phyloP scores from a whole-genome alignment of 2,888 invertebrate genomes.

The Phortica magna region DNA sequence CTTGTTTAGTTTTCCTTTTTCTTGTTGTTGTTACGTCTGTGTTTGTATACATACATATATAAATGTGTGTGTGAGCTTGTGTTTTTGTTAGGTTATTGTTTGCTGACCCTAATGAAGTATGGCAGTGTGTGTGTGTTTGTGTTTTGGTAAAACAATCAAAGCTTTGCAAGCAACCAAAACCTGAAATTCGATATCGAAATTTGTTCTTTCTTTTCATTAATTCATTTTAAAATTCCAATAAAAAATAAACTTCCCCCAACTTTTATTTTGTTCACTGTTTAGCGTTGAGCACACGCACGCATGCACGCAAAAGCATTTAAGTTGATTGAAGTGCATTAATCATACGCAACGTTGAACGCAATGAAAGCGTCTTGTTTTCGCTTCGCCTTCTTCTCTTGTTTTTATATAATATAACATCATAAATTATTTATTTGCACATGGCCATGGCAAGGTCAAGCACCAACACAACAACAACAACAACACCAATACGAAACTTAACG shows the following conservation, averaged over 20 bases:
- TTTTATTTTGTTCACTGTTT: no score
- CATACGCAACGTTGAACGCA: slow-evolving; percentile 61
- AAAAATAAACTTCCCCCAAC: no score
- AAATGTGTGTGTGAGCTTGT: not conserved
- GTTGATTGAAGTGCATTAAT: slow-evolving; percentile 60
- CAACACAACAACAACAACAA: not conserved
- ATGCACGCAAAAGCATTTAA: slow-evolving; percentile 47
- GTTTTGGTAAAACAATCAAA: not conserved
- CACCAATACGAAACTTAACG: no score
- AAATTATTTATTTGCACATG: not conserved
- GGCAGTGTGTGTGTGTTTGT: slow-evolving; percentile 3
- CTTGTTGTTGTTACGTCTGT: not conserved
- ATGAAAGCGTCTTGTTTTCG: slow-evolving; percentile 42
- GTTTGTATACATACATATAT: not conserved
- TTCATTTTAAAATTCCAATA: not conserved
- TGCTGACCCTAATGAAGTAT: slow-evolving; percentile 38
- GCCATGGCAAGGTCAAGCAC: not conserved
- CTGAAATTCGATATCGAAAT: no score
- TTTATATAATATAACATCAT: slow-evolving; percentile 7
- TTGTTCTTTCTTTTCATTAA: not conserved
- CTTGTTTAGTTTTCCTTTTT: not conserved
- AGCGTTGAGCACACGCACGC: no score
- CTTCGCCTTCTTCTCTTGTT: not conserved
- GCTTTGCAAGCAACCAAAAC: no score
- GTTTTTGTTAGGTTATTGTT: not conserved